Evolutionary conservation across 2,888 invertebrate species (phyloP).

Genomic region (Coelogynopora nodosa): DNA sequence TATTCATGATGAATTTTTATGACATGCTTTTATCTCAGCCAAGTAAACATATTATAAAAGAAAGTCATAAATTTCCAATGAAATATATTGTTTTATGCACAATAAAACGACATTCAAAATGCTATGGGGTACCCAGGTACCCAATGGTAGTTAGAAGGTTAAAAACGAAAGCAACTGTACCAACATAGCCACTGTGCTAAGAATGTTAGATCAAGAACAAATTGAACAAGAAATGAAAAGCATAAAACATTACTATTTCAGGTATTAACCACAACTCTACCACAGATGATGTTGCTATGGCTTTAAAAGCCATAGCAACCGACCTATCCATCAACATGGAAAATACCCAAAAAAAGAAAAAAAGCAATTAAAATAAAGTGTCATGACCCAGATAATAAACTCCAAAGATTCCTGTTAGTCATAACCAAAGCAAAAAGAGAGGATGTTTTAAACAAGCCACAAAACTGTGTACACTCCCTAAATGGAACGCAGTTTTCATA

Average conservation of each 20-base stretch:
- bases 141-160: slow-evolving; percentile 9
- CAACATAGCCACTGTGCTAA: slow-evolving; percentile 20
- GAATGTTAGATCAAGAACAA: slow-evolving; percentile 31
- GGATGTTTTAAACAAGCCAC: slow-evolving; percentile 10
- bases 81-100: not conserved
- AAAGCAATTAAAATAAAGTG: not conserved
- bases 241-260: not conserved
- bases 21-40: not conserved
- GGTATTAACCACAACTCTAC: slow-evolving; percentile 4
- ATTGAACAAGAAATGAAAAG: slow-evolving; percentile 25
- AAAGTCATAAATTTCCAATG: not conserved
- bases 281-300: not conserved
- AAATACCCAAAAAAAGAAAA: slow-evolving; percentile 25
- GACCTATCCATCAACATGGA: slow-evolving; percentile 24
- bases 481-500: slow-evolving; percentile 31
- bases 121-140: not conserved
- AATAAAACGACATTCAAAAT: slow-evolving; percentile 25
- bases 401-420: slow-evolving; percentile 19
- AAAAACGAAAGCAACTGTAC: not conserved
- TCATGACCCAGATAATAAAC: slow-evolving; percentile 25
- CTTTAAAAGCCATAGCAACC: not conserved
- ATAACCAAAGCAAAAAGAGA: slow-evolving; percentile 22
- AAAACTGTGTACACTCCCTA: slow-evolving; percentile 12
- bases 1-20: slow-evolving; percentile 18
- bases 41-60: slow-evolving; percentile 22